phyloP scores from a whole-genome alignment of 2,797 vertebrate genomes.

The Nannoperca australis region DNA sequence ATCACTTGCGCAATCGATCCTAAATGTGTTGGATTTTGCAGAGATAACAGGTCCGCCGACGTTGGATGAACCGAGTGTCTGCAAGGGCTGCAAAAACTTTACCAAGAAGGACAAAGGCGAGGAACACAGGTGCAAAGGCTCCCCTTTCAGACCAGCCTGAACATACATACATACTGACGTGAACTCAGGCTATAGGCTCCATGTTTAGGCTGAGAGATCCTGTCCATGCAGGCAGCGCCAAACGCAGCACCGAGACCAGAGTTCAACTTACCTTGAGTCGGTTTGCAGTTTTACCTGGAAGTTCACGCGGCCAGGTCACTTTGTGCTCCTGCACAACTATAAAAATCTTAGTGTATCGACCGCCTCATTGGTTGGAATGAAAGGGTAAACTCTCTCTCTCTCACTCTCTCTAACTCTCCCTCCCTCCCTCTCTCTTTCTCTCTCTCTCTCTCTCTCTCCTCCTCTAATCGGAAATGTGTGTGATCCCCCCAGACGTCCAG shows the following conservation, averaged over 20 bases:
- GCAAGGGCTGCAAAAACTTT: slow-evolving; percentile 45
- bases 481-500: slow-evolving; percentile 82
- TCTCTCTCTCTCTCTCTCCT: slow-evolving; percentile 44
- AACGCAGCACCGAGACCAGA: slow-evolving; percentile 26
- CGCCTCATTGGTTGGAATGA: slow-evolving; percentile 78
- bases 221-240: slow-evolving; percentile 51
- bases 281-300: slow-evolving; percentile 75
- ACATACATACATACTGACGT: slow-evolving; percentile 31
- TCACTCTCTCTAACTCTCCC: slow-evolving; percentile 10
- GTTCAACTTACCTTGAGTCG: slow-evolving; percentile 74
- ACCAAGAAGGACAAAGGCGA: slow-evolving; percentile 60
- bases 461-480: slow-evolving; percentile 83
- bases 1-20: slow-evolving; percentile 78
- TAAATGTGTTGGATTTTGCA: slow-evolving; percentile 49
- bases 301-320: slow-evolving; percentile 67
- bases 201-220: slow-evolving; percentile 57
- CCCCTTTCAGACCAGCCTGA: slow-evolving; percentile 42
- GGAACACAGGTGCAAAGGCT: slow-evolving; percentile 79
- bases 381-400: slow-evolving; percentile 71
- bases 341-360: slow-evolving; percentile 74
- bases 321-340: slow-evolving; percentile 75
- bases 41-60: slow-evolving; percentile 59
- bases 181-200: slow-evolving; percentile 61
- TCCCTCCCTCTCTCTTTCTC: slow-evolving; percentile 29
- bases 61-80: slow-evolving; percentile 22